These are phyloP conservation scores for Metaphire vulgaris DNA, from an alignment of 1,140 invertebrate genomes.

Conservation along the genomic window DNA sequence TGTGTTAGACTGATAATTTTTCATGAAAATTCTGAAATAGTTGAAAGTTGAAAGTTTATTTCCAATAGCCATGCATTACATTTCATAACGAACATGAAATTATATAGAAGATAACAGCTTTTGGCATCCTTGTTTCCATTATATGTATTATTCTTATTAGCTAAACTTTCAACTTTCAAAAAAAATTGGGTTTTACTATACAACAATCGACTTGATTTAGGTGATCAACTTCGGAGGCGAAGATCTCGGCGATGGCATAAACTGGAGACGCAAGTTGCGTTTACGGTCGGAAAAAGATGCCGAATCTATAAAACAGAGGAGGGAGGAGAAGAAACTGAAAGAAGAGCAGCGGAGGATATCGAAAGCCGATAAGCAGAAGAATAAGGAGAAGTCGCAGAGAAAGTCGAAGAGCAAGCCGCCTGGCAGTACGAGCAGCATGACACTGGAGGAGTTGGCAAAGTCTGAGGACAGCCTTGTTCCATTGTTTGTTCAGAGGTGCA, in stretches of 20 bases:
- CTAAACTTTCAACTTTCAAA: no score
- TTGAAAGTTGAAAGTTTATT: no score
- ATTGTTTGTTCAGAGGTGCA: constrained; percentile 87
- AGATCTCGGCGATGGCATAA: not conserved
- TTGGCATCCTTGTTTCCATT: no score
- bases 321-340: not conserved
- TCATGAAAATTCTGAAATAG: no score
- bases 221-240: no score
- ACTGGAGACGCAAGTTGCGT: not conserved
- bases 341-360: constrained; percentile 31
- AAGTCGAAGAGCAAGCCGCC: constrained; percentile 25
- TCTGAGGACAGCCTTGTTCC: constrained; percentile 76
- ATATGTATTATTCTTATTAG: no score
- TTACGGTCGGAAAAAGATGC: not conserved
- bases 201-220: no score
- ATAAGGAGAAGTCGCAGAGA: constrained; percentile 60
- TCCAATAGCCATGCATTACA: no score
- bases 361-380: constrained; percentile 57
- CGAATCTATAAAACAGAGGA: not conserved
- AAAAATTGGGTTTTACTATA: no score
- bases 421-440: constrained; percentile 16
- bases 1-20: no score
- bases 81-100: no score
- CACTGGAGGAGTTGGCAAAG: constrained; percentile 61
- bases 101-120: no score